A percentile compares a stretch with the other conserved stretches of the same genome.
Conservation (phyloP, 2,797 vertebrate genomes). For the Danio tinwini region DNA sequence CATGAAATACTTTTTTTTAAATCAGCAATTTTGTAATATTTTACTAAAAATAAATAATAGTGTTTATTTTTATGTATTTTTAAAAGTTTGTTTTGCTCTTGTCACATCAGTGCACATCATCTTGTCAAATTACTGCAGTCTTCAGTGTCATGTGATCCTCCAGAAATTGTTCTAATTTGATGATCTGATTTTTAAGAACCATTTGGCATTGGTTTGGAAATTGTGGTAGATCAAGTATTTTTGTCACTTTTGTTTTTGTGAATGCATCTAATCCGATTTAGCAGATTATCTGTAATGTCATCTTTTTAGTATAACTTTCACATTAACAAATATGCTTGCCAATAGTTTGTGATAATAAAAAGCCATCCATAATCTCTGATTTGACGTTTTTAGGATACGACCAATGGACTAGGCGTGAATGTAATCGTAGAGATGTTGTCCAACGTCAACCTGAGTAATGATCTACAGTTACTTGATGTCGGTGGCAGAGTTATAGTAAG, state of each 20-base stretch:
- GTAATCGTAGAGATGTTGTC: constrained; percentile 94
- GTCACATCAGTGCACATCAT: background rate
- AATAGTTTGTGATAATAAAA: background rate
- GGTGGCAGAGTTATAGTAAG: constrained; percentile 87
- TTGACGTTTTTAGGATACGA: constrained; percentile 72
- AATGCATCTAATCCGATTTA: too few relatives aligned
- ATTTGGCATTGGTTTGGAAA: too few relatives aligned
- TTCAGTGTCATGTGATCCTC: background rate
- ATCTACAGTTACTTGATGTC: constrained; percentile 82
- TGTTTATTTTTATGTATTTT: too few relatives aligned
- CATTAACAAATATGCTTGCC: background rate
- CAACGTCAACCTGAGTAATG: constrained; percentile 88
- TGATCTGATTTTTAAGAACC: too few relatives aligned
- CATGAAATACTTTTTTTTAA: too few relatives aligned
- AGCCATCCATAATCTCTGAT: background rate
- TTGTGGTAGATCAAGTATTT: too few relatives aligned
- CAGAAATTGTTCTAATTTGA: background rate
- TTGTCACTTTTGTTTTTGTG: too few relatives aligned
- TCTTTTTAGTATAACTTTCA: background rate
- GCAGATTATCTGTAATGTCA: too few relatives aligned
- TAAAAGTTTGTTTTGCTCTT: too few relatives aligned
- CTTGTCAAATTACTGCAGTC: background rate
- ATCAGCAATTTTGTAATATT: too few relatives aligned
- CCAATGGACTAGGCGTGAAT: constrained; percentile 78
- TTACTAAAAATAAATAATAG: too few relatives aligned